Percentiles rank a stretch among this genome's conserved stretches.
These are phyloP conservation scores for Scylla paramamosain DNA, from an alignment of 1,140 invertebrate genomes.

Conservation along the genomic window DNA sequence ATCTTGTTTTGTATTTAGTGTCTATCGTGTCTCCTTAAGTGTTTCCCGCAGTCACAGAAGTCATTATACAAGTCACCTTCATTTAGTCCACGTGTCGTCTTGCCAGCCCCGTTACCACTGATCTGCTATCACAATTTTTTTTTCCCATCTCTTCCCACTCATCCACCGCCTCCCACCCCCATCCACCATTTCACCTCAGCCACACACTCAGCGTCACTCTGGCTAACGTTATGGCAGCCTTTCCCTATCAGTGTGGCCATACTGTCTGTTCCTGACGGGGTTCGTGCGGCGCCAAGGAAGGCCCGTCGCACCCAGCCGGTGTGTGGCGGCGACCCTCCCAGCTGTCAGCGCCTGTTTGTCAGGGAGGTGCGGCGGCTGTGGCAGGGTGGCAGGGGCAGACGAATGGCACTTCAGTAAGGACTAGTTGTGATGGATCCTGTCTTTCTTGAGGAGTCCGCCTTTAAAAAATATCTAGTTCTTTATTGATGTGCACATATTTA, in stretches of 20 bases:
- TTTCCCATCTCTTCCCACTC: not conserved
- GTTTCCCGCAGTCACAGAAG: too few relatives aligned
- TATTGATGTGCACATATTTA: too few relatives aligned
- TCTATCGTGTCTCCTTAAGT: too few relatives aligned
- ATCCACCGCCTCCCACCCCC: not conserved
- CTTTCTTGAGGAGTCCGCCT: not conserved
- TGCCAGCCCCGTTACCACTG: not conserved
- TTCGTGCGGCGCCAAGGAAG: not conserved
- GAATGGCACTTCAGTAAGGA: not conserved
- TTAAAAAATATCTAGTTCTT: too few relatives aligned
- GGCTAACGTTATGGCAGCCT: too few relatives aligned
- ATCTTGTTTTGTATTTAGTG: too few relatives aligned
- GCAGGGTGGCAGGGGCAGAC: not conserved
- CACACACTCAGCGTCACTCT: not conserved
- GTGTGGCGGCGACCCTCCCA: not conserved
- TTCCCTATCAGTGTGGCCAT: not conserved
- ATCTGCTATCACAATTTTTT: not conserved
- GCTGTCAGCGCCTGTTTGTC: not conserved
- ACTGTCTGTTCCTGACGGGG: not conserved
- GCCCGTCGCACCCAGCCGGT: not conserved
- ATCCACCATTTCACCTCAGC: not conserved
- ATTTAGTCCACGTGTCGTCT: not conserved
- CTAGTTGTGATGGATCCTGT: not conserved
- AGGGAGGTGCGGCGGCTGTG: not conserved
- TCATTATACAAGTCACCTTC: not conserved